A percentile compares a stretch with the other conserved stretches of the same genome.
phyloP scores from a whole-genome alignment of 2,888 invertebrate genomes.

The Operophtera brumata region DNA sequence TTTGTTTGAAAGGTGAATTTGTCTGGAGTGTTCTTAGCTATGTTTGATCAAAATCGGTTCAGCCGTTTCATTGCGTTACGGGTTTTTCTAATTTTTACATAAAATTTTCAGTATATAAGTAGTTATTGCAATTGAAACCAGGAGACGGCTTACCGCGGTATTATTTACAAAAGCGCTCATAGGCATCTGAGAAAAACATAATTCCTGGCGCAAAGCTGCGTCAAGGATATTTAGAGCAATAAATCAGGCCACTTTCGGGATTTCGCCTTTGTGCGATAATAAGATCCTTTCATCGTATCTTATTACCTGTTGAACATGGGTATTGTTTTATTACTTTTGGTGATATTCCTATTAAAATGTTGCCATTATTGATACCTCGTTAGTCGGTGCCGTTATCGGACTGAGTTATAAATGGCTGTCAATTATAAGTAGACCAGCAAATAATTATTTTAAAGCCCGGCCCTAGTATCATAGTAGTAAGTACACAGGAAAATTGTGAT shows the following conservation, averaged over 20 bases:
- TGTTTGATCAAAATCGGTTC: too few species aligned
- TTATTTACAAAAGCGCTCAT: constrained; percentile 31
- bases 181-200: constrained; percentile 46
- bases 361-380: constrained; percentile 15
- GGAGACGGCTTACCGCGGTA: constrained; percentile 18
- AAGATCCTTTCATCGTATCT: constrained; percentile 64
- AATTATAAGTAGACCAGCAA: background rate
- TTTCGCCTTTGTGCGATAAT: constrained; percentile 59
- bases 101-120: background rate
- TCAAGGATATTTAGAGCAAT: constrained; percentile 58
- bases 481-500: too few species aligned
- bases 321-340: constrained; percentile 47
- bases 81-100: background rate
- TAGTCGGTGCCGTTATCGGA: constrained; percentile 6
- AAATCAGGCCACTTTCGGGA: constrained; percentile 63
- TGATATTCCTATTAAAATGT: constrained; percentile 20
- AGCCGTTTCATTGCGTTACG: too few species aligned
- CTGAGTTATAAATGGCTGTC: constrained; percentile 5
- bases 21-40: too few species aligned
- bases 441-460: too few species aligned
- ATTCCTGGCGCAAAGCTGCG: constrained; percentile 45
- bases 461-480: too few species aligned
- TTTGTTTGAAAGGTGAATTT: too few species aligned
- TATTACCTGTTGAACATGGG: constrained; percentile 65
- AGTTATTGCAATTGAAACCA: constrained; percentile 19